Evolutionary conservation across 1,140 invertebrate genomes (phyloP).

Genomic region (Dryas iulia): DNA sequence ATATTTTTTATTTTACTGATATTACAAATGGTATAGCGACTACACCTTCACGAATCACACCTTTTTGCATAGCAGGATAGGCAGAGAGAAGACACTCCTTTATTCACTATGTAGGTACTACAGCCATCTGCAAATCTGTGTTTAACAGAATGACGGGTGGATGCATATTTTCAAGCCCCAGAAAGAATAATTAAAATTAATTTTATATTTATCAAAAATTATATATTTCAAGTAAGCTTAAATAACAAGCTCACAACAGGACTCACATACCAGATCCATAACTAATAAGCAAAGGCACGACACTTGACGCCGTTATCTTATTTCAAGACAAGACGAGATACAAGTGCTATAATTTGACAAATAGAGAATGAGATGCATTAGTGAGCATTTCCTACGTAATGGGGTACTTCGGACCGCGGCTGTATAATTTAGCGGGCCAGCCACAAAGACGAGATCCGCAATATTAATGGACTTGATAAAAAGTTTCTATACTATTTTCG

Average conservation of each 20-base stretch:
- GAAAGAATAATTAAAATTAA: no score
- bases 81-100: no score
- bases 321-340: constrained; percentile 42
- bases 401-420: constrained; percentile 48
- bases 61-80: no score
- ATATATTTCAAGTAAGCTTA: not conserved
- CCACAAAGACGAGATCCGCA: constrained; percentile 56
- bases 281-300: constrained; percentile 45
- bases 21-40: no score
- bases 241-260: not conserved
- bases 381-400: constrained; percentile 68
- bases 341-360: constrained; percentile 72
- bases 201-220: no score
- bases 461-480: constrained; percentile 47
- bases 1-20: no score
- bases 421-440: constrained; percentile 69
- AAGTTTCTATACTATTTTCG: constrained; percentile 38
- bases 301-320: constrained; percentile 61
- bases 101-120: no score
- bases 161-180: no score
- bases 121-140: no score
- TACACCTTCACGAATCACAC: no score
- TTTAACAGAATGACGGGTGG: no score
- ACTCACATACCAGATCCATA: constrained; percentile 21
- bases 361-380: constrained; percentile 79